A percentile compares a stretch with the other conserved stretches of the same genome.
phyloP scores from a whole-genome alignment of 2,113 vertebrate genomes.

The Telmatochromis bifrenatus region DNA sequence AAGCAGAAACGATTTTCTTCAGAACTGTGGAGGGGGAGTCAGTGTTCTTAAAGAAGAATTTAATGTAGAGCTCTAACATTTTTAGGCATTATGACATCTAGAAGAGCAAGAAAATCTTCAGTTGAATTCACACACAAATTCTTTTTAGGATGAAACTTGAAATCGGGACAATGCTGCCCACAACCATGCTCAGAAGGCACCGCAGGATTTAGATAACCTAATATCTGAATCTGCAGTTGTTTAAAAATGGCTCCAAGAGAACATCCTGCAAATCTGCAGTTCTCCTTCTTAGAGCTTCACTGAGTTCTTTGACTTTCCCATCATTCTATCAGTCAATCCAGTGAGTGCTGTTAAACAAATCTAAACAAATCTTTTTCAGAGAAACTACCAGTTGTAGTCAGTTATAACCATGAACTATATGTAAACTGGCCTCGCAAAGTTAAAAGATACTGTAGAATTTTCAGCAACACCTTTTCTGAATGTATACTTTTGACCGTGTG shows the following conservation, averaged over 20 bases:
- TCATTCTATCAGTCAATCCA: not conserved
- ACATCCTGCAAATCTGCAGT: not conserved
- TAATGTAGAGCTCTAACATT: not conserved
- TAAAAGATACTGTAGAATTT: not conserved
- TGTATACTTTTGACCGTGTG: not conserved
- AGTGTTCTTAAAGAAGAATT: not conserved
- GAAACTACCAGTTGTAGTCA: not conserved
- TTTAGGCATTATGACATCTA: not conserved
- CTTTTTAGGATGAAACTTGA: not conserved
- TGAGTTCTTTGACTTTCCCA: not conserved
- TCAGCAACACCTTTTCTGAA: not conserved
- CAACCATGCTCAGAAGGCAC: not conserved
- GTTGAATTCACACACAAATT: not conserved
- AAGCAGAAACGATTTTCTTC: not conserved
- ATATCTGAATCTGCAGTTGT: not conserved
- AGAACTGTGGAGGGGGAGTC: not conserved
- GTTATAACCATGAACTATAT: not conserved
- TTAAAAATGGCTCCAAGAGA: not conserved
- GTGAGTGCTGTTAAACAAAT: not conserved
- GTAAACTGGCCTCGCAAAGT: not conserved
- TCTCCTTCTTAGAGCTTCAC: not conserved
- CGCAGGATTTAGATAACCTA: not conserved
- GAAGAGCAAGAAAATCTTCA: not conserved
- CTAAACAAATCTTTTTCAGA: not conserved
- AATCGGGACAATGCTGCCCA: not conserved